Base-by-base conservation (phyloP, 2,888 invertebrate species). In the Dynastes tityus region DNA sequence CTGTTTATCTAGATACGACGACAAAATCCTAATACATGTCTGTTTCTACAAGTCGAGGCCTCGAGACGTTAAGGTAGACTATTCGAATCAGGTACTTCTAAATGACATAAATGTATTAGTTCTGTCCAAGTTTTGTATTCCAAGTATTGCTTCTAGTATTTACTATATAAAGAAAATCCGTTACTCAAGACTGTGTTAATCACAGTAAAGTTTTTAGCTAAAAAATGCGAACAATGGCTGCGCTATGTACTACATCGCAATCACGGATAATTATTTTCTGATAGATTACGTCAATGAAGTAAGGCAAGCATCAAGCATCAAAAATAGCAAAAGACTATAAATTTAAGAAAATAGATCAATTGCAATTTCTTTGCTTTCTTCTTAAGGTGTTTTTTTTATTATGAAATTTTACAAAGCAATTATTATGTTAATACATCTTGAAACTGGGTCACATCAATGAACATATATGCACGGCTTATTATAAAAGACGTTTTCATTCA, bases 181-280 rank as follows among this genome's bases (percentile, higher is more conserved):
- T 81, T 81, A 81, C 49, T 64, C 79, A 80, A 80, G 81, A 80
- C 81, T 80, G 81, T 80, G 81, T 80, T 81, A 81, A 81, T 81
- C 80, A 78, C 80, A 64, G 29, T 58, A 51, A 64, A 64, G 67
- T 58, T 78, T 78, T 78, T 64, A 73, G 58, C 32, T 74, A 64
- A 71, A 58, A 78, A 73, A 78, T 73, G 78, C 71, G 78, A 73
- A 73, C 78, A 78, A 73, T 78, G 63, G 4, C 73, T 51, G 29
- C 22, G 49, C 29, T 51, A 49, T 51, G 29, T 22, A n/a, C 63
- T 74, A 45, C 27, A 61, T 63, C 16, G 61, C 40, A 74, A 22
- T 37, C 27, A 16, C 61, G 2, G 27, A 9, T 61, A 74, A 74
- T 74, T 45, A 61, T 63, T 74, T 51, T 74, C 29, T 51, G 51